Conservation (phyloP, 2,113 vertebrate species). For the Nestor notabilis region DNA sequence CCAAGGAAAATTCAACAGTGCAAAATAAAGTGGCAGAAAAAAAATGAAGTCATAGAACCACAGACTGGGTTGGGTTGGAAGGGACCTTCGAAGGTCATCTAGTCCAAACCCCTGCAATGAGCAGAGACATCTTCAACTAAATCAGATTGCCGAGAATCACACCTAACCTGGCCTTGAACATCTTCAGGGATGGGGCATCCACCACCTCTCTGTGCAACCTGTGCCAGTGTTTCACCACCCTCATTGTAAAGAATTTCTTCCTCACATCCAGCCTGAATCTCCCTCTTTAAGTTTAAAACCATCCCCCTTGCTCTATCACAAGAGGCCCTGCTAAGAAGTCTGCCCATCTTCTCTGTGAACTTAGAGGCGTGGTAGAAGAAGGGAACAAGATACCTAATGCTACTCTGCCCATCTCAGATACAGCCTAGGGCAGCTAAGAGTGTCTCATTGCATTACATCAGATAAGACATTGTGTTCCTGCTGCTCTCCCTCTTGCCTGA, state of each 20-base stretch:
- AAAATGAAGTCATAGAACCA: background rate
- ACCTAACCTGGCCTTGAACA: background rate
- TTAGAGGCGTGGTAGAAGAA: background rate
- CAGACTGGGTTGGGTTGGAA: background rate
- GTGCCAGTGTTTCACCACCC: background rate
- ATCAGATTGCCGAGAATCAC: background rate
- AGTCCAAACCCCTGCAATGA: background rate
- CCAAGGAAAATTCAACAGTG: background rate
- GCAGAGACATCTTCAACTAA: background rate
- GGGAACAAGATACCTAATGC: background rate
- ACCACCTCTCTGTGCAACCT: background rate
- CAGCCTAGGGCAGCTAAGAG: background rate
- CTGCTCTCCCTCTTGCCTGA: background rate
- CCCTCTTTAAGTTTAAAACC: background rate
- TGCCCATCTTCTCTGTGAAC: background rate
- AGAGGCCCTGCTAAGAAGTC: background rate
- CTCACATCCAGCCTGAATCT: background rate
- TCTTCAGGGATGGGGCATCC: background rate
- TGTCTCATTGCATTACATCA: background rate
- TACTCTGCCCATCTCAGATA: background rate
- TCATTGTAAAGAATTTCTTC: background rate
- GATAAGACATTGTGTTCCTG: background rate
- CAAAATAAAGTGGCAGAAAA: background rate
- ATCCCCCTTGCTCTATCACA: background rate
- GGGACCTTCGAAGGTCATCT: background rate